These are phyloP conservation scores for Clostera curtula DNA, from an alignment of 2,888 invertebrate genomes.

Conservation along the genomic window DNA sequence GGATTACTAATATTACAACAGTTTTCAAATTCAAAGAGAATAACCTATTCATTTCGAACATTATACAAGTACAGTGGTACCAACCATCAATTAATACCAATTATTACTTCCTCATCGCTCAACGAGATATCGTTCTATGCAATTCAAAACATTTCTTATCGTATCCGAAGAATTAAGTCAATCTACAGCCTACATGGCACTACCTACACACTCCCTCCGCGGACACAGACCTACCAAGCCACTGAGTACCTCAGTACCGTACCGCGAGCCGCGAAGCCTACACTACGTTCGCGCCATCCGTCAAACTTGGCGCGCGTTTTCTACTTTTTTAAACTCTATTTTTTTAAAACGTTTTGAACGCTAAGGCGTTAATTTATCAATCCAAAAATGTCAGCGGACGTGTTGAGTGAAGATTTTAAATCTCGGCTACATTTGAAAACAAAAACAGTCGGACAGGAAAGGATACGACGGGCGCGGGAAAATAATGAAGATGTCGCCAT, in stretches of 20 bases:
- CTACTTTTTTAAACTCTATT: conserved; percentile 16
- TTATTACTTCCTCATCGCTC: conserved; percentile 12
- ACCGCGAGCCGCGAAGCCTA: conserved; percentile 63
- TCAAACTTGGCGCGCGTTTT: conserved; percentile 36
- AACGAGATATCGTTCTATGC: conserved; percentile 16
- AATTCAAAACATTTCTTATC: conserved; percentile 39
- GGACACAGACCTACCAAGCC: too few species aligned
- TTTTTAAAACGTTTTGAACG: conserved; percentile 4
- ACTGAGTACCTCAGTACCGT: conserved; percentile 44
- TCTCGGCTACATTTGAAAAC: conserved; percentile 81
- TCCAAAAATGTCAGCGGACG: conserved; percentile 80
- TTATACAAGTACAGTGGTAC: too few species aligned
- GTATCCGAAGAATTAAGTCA: conserved; percentile 53
- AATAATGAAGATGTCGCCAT: conserved; percentile 92
- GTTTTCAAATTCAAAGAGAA: too few species aligned
- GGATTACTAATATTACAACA: too few species aligned
- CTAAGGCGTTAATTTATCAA: conserved; percentile 7
- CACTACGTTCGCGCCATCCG: conserved; percentile 28
- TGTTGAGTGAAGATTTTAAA: conserved; percentile 86
- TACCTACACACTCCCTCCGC: conserved; percentile 28
- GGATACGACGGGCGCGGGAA: conserved; percentile 85
- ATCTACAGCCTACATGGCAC: conserved; percentile 47
- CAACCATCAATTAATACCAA: conserved; percentile 12
- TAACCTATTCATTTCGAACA: too few species aligned
- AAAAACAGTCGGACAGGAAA: conserved; percentile 88